Base-by-base conservation (phyloP, 2,113 vertebrate genomes). In the Xiphophorus hellerii region DNA sequence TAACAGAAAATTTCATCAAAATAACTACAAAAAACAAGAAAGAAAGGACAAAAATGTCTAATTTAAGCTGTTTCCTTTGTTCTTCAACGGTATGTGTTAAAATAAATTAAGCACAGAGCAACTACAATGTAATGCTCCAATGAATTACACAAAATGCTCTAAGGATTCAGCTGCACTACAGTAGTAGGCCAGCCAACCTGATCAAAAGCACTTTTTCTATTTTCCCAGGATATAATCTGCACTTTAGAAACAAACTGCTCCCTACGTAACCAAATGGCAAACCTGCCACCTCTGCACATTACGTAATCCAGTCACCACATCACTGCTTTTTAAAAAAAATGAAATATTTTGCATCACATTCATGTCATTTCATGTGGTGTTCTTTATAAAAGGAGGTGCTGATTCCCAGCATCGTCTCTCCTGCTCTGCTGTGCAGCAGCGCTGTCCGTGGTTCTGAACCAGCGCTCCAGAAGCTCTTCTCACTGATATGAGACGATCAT, bases 361-460 rank as follows among this genome's bases (percentile, higher is more conserved):
- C 12, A 60, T 54, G 71, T 60, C 39, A 39, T 28, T 73, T 33
- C 27, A n/a, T n/a, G 29, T 71, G 74, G 42, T 6, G 71, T 80
- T 85, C 71, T 92, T 80, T 79, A 75, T 51, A 70, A 15, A 70
- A 71, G 66, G 67, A 54, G 82, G 81, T 82, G 76, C 87, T 90
- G 87, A 90, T 73, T 17, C 6, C 69, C n/a, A 44, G 73, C 30
- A 64, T 61, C 29, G 51, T 17, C 51, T 54, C n/a, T 54, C 42
- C 12, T 20, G 48, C 70, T 31, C 20, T 20, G 37, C 62, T 28
- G 10, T 33, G 4, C 61, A 62, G 39, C 48, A 66, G 69, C 13
- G 1, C 86, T 91, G 85, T 90, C 89, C 84, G 3, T 73, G 90
- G 92, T 90, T 5, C 87, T 89, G 88, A 77, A 90, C 35, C 62